Evolutionary conservation across 2,888 invertebrate genomes (phyloP), one percentile per base, ranked within the genome.

Genomic region (Apamea crenata): DNA sequence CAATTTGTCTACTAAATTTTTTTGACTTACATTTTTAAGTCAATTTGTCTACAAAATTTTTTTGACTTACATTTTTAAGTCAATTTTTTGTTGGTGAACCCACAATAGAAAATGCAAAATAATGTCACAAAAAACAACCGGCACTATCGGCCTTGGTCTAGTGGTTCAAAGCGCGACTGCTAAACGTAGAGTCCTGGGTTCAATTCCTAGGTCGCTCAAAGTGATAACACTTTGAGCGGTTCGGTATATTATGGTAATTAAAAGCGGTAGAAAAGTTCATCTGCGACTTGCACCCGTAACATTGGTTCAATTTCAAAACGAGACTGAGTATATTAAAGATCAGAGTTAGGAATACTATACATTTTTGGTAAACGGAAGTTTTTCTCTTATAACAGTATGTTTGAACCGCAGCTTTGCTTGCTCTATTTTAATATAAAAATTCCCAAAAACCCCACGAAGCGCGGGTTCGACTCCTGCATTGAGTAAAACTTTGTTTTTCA

Each of bases 281-380:
- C 3, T 68, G 5, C 1, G 10, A 6, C 1, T 10, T 29, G 65
- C 59, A 76, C 56, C 71, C 75, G 69, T 88, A 82, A 89, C 1
- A 53, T 89, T 85, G 78, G 80, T 83, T 83, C 29, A 29, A 69
- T 81, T 84, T 83, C 12, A 69, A 63, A 72, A 40, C 40, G 10
- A 78, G 16, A 81, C 18, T 29, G 53, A 21, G 16, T 40, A 40
- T 76, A 85, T 50, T 59, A n/a, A 56, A 59, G 0, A 63, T 77
- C 56, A 65, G 18, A 44, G 12, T 77, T 80, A 81, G 67, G 81
- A n/a, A 44, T 80, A 80, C n/a, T 61, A 47, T 65, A 80, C 1
- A 18, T 61, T 65, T 78, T 85, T 88, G 87, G 86, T 81, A 77
- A 82, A 76, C 84, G 82, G 88, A 87, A 88, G 85, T 77, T 71